These are phyloP conservation scores for Ptilodon capucinus DNA, from an alignment of 2,888 invertebrate genomes.

Conservation along the genomic window DNA sequence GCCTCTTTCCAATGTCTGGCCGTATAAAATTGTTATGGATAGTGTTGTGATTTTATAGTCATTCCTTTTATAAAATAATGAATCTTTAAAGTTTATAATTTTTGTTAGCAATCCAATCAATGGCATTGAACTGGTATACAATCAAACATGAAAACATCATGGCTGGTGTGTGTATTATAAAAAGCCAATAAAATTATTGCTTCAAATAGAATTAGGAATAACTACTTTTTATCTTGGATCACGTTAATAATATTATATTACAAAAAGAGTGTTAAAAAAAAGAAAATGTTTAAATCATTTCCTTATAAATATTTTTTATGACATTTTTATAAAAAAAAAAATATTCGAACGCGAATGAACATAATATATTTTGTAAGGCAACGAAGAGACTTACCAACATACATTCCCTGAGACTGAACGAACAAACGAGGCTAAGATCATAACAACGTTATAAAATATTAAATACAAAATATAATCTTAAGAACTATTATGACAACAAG, in stretches of 20 bases:
- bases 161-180: slow-evolving; percentile 48
- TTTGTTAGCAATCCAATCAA: neutral
- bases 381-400: slow-evolving; percentile 81
- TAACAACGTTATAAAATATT: slow-evolving; percentile 46
- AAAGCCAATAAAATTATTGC: slow-evolving; percentile 54
- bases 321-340: slow-evolving; percentile 50
- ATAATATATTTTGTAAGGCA: slow-evolving; percentile 74
- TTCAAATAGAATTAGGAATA: slow-evolving; percentile 65
- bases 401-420: slow-evolving; percentile 81
- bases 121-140: slow-evolving; percentile 20
- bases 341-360: slow-evolving; percentile 63
- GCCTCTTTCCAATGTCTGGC: no score
- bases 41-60: neutral
- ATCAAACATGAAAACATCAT: slow-evolving; percentile 21
- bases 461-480: slow-evolving; percentile 60
- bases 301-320: slow-evolving; percentile 75
- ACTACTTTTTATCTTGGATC: slow-evolving; percentile 51
- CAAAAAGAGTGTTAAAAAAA: slow-evolving; percentile 33
- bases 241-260: slow-evolving; percentile 42
- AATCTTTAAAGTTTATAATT: neutral
- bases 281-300: slow-evolving; percentile 55
- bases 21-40: neutral
- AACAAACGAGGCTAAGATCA: slow-evolving; percentile 74
- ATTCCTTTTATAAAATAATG: neutral
- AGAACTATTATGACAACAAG: slow-evolving; percentile 46